Percentiles rank a stretch among this genome's conserved stretches.
Conservation (phyloP, 2,888 invertebrate genomes). For the Dynastes hyllus region DNA sequence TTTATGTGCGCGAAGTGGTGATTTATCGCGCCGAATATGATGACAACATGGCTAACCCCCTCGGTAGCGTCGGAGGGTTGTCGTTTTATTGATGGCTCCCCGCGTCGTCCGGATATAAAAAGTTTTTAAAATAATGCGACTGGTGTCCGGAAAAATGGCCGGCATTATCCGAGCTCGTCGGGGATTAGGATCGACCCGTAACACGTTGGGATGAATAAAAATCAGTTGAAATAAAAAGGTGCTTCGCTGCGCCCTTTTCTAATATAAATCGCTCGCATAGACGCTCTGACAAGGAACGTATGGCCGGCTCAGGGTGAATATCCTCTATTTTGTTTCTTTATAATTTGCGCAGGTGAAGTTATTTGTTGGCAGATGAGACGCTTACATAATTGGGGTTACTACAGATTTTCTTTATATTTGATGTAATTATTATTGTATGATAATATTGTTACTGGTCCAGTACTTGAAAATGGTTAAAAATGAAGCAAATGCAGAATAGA, state of each 20-base stretch:
- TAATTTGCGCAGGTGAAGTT: no score
- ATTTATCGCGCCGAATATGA: conserved; percentile 51
- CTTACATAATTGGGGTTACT: no score
- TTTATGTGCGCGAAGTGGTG: conserved; percentile 40
- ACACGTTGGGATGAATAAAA: conserved; percentile 59
- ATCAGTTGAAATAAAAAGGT: conserved; percentile 54
- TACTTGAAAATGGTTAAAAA: no score
- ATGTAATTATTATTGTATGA: no score
- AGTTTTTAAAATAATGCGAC: conserved; percentile 71
- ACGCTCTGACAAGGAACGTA: conserved; percentile 15
- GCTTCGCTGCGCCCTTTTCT: conserved; percentile 30
- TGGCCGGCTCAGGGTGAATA: neutral
- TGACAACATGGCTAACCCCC: conserved; percentile 52
- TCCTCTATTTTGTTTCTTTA: neutral
- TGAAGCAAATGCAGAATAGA: no score
- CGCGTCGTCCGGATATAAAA: conserved; percentile 68
- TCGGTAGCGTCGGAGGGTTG: conserved; percentile 52
- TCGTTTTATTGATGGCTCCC: conserved; percentile 64
- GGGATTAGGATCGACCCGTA: conserved; percentile 64
- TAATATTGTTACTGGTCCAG: no score
- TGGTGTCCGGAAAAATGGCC: conserved; percentile 70
- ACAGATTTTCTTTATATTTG: no score
- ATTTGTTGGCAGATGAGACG: no score
- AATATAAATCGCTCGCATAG: conserved; percentile 45
- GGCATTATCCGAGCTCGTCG: conserved; percentile 69